Conservation (phyloP, 1,140 invertebrate genomes). For the Ridgeia piscesae region DNA sequence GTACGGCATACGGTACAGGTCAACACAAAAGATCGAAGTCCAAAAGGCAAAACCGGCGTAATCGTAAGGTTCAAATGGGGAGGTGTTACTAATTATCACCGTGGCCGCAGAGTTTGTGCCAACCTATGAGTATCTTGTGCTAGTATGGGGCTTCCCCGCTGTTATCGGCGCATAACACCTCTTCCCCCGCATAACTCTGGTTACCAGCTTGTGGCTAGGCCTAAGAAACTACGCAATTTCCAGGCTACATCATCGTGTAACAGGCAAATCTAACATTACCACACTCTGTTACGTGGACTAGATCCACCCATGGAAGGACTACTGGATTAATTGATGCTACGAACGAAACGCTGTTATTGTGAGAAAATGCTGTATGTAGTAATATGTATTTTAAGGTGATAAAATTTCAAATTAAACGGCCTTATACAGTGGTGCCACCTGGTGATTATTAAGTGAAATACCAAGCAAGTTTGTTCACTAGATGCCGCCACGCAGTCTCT, state of each 20-base stretch:
- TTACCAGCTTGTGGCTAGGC: background rate
- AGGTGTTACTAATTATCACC: background rate
- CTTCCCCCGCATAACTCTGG: too few relatives aligned
- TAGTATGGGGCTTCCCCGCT: background rate
- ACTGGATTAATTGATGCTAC: background rate
- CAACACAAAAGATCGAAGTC: background rate
- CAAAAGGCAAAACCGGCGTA: background rate
- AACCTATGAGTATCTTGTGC: background rate
- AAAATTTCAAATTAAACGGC: background rate
- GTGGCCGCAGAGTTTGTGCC: background rate
- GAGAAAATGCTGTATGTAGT: background rate
- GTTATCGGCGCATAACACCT: background rate
- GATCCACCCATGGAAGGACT: background rate
- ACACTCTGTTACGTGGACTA: background rate
- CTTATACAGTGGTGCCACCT: background rate
- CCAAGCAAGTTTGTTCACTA: background rate
- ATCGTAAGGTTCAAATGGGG: too few relatives aligned
- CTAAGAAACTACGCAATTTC: conserved; percentile 3
- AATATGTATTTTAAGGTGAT: background rate
- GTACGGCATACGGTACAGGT: background rate
- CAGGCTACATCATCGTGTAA: background rate
- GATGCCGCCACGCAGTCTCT: background rate
- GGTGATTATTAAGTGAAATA: background rate
- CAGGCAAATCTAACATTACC: background rate
- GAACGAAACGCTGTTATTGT: background rate